Percentiles rank a stretch among this genome's conserved stretches.
Conservation (phyloP, 2,888 invertebrate genomes). For the Rhorus exstirpatorius region DNA sequence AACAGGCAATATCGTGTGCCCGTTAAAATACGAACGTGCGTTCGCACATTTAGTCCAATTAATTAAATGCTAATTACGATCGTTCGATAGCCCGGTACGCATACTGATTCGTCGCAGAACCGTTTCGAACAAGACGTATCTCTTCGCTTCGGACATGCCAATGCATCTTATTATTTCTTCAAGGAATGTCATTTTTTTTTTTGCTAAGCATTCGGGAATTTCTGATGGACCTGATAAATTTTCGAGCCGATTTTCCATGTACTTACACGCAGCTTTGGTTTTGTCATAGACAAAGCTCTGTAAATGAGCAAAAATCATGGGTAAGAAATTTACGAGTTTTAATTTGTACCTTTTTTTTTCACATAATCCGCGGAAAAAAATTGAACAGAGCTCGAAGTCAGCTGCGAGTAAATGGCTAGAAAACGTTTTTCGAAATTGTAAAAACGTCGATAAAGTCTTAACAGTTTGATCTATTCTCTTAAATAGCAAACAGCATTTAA, state of each 20-base stretch:
- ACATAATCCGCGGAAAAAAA: constrained; percentile 6
- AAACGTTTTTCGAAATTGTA: no score
- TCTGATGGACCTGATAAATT: no score
- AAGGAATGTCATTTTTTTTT: background rate
- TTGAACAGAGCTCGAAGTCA: no score
- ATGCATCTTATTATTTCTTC: constrained; percentile 77
- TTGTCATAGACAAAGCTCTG: background rate
- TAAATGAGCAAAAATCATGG: constrained; percentile 16
- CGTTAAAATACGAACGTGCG: constrained; percentile 79
- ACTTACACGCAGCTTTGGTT: no score
- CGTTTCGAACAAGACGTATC: constrained; percentile 54
- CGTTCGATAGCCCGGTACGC: constrained; percentile 75
- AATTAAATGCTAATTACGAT: constrained; percentile 84
- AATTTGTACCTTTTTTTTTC: constrained; percentile 22
- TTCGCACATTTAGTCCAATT: constrained; percentile 82
- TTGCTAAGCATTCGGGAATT: background rate
- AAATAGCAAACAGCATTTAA: no score
- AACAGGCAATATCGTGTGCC: constrained; percentile 60
- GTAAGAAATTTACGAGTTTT: background rate
- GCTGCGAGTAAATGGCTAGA: no score
- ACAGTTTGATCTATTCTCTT: no score
- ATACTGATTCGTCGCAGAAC: constrained; percentile 75
- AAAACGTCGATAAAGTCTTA: no score
- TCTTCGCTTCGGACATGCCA: constrained; percentile 67
- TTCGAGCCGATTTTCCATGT: no score